Base-by-base conservation (phyloP, 1,140 invertebrate species). In the Hyles euphorbiae region DNA sequence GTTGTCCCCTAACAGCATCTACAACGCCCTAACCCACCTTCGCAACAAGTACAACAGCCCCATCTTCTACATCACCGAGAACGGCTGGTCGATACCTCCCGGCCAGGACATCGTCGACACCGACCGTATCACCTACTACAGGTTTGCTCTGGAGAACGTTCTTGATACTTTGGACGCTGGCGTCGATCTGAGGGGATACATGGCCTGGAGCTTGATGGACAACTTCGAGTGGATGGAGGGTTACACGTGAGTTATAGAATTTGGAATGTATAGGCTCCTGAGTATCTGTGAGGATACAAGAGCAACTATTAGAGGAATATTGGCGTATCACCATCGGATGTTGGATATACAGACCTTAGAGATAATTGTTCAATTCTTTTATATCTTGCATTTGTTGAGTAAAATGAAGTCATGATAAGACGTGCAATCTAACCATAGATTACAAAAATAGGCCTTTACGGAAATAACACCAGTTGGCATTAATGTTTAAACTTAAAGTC, bases 151-250 rank as follows among this genome's bases (percentile, higher is more conserved):
- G 62, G 77, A 91, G 88, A 36, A 89, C 91, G 71, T 91, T 83
- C 65, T 96, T 93, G 83, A 95, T 92, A 12, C 70, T 93, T 3
- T 92, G 92, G 74, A 90, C 90, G 56, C 93, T 94, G 33, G 92
- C 93, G 76, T 96, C 93, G 77, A 40, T 78, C 92, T 76, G 82
- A 93, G 1, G 69, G 92, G 34, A 0, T 83, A 79, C 36, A 79
- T 78, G 54, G 69, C 71, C 3, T 83, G 80, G 80, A 83, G 77
- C 55, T 46, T 83, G 11, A 70, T 83, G 72, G 80, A 83, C 48
- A 83, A 81, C 56, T 69, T 79, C 6, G 81, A 91, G 91, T 75
- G 91, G 90, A 22, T 90, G 93, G 69, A 93, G 86, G 46, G 91
- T 90, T 33, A 95, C 36, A 70, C 60, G 78, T 83, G 58, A 74